Evolutionary conservation across 2,113 vertebrate species (phyloP).

Genomic region (Gymnobelideus leadbeateri): DNA sequence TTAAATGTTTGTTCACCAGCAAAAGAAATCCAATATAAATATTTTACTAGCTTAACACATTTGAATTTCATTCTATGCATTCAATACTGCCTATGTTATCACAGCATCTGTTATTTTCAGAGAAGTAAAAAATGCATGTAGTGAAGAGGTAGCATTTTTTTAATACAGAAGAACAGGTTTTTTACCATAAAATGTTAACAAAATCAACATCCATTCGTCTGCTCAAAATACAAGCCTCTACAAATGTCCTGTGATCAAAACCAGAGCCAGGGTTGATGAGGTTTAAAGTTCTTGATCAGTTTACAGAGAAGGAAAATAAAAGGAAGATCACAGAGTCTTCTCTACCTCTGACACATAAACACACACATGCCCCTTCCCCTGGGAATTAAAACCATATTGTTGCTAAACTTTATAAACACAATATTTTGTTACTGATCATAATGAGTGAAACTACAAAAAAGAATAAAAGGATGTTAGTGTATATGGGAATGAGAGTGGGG

Average conservation of each 20-base stretch:
- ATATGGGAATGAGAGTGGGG: background rate
- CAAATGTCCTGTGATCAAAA: slow-evolving; percentile 40
- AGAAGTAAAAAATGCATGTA: background rate
- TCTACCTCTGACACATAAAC: fast-evolving
- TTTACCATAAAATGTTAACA: slow-evolving; percentile 50
- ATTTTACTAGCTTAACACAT: background rate
- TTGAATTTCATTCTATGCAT: background rate
- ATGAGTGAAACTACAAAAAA: slow-evolving; percentile 15
- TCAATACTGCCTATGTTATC: background rate
- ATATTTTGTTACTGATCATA: background rate
- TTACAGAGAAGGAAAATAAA: slow-evolving; percentile 32
- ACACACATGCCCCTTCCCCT: background rate
- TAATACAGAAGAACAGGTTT: background rate
- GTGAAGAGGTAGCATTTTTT: background rate
- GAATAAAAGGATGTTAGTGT: background rate
- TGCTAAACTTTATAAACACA: slow-evolving; percentile 24
- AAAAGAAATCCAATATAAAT: slow-evolving; percentile 6
- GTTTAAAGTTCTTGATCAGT: slow-evolving; percentile 47
- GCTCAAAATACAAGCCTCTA: background rate
- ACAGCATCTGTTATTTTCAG: background rate
- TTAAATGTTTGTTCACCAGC: slow-evolving; percentile 8
- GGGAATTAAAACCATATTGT: slow-evolving; percentile 32
- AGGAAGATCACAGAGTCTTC: background rate
- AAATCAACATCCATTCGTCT: background rate
- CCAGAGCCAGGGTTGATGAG: background rate